A percentile compares a stretch with the other conserved stretches of the same genome.
Evolutionary conservation across 2,113 vertebrate genomes (phyloP).

Genomic region (Eulacestoma nigropectus): DNA sequence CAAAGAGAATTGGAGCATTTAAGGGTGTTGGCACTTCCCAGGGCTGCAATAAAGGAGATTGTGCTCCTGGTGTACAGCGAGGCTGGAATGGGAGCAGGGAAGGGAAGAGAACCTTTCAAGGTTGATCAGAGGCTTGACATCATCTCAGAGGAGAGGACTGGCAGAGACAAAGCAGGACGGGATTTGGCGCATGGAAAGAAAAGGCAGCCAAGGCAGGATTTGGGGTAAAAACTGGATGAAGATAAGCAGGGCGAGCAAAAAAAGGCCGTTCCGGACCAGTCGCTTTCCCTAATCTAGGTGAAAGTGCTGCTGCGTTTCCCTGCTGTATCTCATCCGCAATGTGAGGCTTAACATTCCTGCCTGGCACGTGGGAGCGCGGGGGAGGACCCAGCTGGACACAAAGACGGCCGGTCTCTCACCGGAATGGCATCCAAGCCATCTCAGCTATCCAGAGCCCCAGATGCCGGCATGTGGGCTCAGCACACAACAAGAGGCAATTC

Average conservation of each 20-base stretch:
- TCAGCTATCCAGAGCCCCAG: conserved; percentile 48
- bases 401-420: conserved; percentile 44
- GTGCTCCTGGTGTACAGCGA: neutral
- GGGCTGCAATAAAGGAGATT: neutral
- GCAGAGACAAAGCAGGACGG: neutral
- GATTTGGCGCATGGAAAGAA: neutral
- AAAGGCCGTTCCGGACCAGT: neutral
- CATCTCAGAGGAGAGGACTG: neutral
- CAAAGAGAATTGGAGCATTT: neutral
- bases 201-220: neutral
- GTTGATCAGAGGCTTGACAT: neutral
- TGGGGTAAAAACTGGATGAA: neutral
- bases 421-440: conserved; percentile 68
- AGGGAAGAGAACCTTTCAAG: neutral
- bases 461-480: neutral
- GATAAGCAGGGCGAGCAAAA: neutral
- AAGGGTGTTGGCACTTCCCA: neutral
- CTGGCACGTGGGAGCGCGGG: conserved; percentile 34
- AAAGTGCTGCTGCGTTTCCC: conserved; percentile 28
- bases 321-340: neutral
- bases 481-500: neutral
- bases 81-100: neutral
- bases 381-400: conserved; percentile 29
- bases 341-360: conserved; percentile 64
- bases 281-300: neutral